Evolutionary conservation across 2,113 vertebrate genomes (phyloP).

Genomic region (Elephas maximus): DNA sequence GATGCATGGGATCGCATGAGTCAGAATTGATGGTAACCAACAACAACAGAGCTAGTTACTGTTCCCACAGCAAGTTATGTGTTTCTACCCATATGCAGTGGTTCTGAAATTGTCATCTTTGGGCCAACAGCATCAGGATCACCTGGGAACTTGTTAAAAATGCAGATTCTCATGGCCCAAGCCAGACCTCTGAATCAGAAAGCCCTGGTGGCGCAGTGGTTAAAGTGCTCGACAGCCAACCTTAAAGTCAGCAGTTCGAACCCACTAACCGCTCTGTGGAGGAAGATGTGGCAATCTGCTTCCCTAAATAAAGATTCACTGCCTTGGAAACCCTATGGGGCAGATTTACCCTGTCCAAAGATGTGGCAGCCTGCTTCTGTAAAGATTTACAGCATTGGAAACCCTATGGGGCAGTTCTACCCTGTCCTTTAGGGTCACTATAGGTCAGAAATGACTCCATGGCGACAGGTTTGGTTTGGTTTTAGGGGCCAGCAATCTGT

Average conservation of each 20-base stretch:
- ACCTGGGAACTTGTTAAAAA: no score
- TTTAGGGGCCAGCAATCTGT: no score
- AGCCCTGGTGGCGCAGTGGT: no score
- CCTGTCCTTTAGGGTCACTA: background rate
- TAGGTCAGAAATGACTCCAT: background rate
- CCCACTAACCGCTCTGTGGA: background rate
- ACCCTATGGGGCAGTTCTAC: background rate
- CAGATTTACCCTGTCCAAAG: background rate
- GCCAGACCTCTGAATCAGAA: no score
- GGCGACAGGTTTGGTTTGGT: no score
- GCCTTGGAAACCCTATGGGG: background rate
- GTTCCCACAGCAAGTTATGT: background rate
- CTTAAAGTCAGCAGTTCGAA: background rate
- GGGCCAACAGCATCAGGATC: no score
- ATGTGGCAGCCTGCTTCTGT: background rate
- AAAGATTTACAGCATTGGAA: background rate
- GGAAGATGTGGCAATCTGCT: background rate
- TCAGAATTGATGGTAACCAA: no score
- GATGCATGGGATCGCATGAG: no score
- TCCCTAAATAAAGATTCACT: background rate
- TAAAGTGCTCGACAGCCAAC: no score
- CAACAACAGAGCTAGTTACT: background rate
- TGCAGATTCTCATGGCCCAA: no score
- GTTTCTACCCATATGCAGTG: background rate
- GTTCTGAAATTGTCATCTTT: background rate